Evolutionary conservation across 1,140 invertebrate genomes (phyloP).

Genomic region (Dolichoris vasculosae): DNA sequence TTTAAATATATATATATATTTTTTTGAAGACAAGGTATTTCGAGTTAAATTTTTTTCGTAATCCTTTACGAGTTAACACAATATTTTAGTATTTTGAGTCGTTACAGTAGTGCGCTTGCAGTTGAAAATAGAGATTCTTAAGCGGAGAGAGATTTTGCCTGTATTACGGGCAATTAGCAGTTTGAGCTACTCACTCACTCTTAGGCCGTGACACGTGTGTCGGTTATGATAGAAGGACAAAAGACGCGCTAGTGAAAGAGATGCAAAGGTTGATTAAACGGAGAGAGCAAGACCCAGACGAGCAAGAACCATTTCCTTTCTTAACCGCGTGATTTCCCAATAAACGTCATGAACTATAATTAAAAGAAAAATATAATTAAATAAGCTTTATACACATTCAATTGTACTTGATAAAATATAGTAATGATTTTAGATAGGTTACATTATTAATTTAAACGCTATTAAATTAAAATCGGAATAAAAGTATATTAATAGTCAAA

Average conservation of each 20-base stretch:
- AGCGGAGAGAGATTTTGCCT: background rate
- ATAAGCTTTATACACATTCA: background rate
- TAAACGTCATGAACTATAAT: constrained; percentile 84
- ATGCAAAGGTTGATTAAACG: constrained; percentile 57
- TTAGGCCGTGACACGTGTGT: background rate
- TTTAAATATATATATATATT: background rate
- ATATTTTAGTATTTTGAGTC: background rate
- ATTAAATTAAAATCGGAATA: background rate
- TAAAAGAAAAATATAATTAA: constrained; percentile 41
- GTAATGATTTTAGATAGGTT: too few species aligned
- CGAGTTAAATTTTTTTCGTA: background rate
- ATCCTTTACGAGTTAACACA: background rate
- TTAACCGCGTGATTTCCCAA: constrained; percentile 82
- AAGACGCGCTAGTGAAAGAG: background rate
- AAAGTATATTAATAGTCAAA: constrained; percentile 6
- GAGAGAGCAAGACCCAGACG: constrained; percentile 78
- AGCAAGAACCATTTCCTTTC: constrained; percentile 85
- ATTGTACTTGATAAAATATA: background rate
- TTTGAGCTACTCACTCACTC: background rate
- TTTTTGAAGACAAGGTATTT: background rate
- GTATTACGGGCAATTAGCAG: background rate
- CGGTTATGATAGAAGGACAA: background rate
- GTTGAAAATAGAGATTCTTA: background rate
- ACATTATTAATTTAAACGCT: too few species aligned
- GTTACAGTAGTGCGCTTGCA: background rate